Evolutionary conservation across 2,797 vertebrate genomes (phyloP).

Genomic region (Epinephelus coioides): DNA sequence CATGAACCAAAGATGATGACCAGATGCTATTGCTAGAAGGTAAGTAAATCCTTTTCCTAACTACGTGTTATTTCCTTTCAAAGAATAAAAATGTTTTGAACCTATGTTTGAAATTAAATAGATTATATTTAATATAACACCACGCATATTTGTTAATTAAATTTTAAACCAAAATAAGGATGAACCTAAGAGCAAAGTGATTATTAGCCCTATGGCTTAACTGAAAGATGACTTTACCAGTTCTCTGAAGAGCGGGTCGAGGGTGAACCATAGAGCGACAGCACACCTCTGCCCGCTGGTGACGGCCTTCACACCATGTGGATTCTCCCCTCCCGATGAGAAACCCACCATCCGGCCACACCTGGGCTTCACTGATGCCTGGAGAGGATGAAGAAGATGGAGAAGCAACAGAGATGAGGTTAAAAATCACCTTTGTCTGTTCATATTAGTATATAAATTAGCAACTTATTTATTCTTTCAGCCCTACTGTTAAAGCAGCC

Average conservation of each 20-base stretch:
- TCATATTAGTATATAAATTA: background rate
- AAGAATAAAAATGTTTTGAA: no score
- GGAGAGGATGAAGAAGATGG: slow-evolving; percentile 8
- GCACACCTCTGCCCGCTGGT: slow-evolving; percentile 96
- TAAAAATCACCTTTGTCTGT: background rate
- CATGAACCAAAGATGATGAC: no score
- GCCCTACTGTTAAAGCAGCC: background rate
- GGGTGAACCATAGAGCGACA: slow-evolving; percentile 97
- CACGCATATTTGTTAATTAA: no score
- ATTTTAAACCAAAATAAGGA: background rate
- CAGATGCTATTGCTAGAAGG: no score
- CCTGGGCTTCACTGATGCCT: slow-evolving; percentile 96
- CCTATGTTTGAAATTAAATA: no score
- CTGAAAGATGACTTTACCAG: slow-evolving; percentile 85
- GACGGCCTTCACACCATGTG: slow-evolving; percentile 96
- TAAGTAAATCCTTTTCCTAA: no score
- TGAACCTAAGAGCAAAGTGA: background rate
- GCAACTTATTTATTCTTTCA: background rate
- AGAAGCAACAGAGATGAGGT: background rate
- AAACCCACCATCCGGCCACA: slow-evolving; percentile 98
- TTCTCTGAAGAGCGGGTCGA: slow-evolving; percentile 95
- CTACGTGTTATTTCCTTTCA: no score
- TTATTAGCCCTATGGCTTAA: background rate
- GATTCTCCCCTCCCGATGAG: slow-evolving; percentile 97
- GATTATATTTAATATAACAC: no score